phyloP scores from a whole-genome alignment of 2,888 invertebrate genomes.

The Salpingus planirostris region DNA sequence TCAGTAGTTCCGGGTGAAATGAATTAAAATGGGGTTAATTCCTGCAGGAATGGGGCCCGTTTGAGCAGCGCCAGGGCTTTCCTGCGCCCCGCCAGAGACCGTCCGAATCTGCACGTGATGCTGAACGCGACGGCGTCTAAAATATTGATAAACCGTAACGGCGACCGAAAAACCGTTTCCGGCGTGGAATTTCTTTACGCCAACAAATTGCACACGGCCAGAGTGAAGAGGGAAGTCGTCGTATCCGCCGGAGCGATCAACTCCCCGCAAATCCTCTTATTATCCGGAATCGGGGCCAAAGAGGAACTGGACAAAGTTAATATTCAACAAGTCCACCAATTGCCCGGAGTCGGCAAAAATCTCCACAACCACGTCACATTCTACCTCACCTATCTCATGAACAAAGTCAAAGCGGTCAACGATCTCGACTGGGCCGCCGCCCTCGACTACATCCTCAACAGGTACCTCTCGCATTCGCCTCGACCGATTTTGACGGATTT shows the following conservation, averaged over 20 bases:
- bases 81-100: constrained; percentile 49
- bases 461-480: too few relatives aligned
- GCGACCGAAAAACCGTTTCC: constrained; percentile 44
- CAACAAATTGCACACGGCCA: constrained; percentile 42
- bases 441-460: constrained; percentile 50
- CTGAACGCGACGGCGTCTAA: constrained; percentile 54
- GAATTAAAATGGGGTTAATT: too few relatives aligned
- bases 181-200: constrained; percentile 54
- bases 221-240: constrained; percentile 50
- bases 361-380: constrained; percentile 62
- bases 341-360: constrained; percentile 62
- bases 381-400: constrained; percentile 48
- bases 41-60: constrained; percentile 50
- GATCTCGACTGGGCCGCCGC: constrained; percentile 55
- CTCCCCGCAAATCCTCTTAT: constrained; percentile 56
- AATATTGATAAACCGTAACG: constrained; percentile 43
- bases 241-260: constrained; percentile 57
- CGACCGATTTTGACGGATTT: too few relatives aligned
- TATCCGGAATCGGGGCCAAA: constrained; percentile 59
- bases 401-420: constrained; percentile 44
- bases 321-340: constrained; percentile 50
- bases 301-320: constrained; percentile 50
- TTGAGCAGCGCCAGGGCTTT: constrained; percentile 54
- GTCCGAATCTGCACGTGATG: constrained; percentile 53
- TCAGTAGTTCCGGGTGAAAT: too few relatives aligned